A percentile compares a stretch with the other conserved stretches of the same genome.
Evolutionary conservation across 2,888 invertebrate species (phyloP).

Genomic region (Leptopterna dolabrata): DNA sequence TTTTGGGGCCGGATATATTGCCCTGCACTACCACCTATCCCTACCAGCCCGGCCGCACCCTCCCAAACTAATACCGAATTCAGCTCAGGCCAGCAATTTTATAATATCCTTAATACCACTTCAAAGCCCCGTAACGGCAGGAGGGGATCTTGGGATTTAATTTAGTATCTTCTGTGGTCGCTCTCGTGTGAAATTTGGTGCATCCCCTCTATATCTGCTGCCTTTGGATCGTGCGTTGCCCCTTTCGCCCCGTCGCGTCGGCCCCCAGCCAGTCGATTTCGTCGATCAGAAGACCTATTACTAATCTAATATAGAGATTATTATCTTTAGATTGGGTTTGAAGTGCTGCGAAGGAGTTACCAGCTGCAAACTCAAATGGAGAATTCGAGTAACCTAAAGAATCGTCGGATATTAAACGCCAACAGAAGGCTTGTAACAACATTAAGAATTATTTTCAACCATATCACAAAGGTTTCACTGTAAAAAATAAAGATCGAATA

Average conservation of each 20-base stretch:
- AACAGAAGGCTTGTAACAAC: no score
- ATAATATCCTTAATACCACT: conserved; percentile 49
- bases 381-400: no score
- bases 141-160: conserved; percentile 29
- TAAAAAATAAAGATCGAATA: no score
- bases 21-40: conserved; percentile 14
- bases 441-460: no score
- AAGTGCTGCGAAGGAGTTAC: background rate
- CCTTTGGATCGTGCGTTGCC: background rate
- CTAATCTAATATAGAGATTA: conserved; percentile 25
- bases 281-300: conserved; percentile 13
- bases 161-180: conserved; percentile 52
- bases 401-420: no score
- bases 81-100: conserved; percentile 49
- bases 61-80: conserved; percentile 35
- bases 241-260: background rate
- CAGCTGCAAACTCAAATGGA: background rate
- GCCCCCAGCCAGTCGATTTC: background rate
- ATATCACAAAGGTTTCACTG: no score
- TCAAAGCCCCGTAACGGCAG: conserved; percentile 21
- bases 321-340: background rate
- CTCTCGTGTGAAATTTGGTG: conserved; percentile 45
- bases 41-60: background rate
- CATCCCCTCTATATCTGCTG: background rate
- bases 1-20: conserved; percentile 6